Base-by-base conservation (phyloP, 2,797 vertebrate species). In the Clarias fuscus region DNA sequence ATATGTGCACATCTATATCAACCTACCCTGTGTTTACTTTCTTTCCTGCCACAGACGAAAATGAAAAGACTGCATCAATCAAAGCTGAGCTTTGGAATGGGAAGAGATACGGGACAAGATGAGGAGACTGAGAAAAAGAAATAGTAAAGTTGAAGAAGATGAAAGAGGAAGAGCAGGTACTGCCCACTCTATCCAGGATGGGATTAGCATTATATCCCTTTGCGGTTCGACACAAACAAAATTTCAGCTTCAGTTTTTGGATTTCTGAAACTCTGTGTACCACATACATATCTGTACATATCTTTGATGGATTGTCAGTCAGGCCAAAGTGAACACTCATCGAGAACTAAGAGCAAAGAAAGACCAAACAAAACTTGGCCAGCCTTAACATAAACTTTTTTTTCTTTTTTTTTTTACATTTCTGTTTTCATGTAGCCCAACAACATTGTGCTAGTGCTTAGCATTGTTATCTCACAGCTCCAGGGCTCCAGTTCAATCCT, bases 131-230 rank as follows among this genome's bases (percentile, higher is more conserved):
- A 64, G 61, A 64, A 22, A 22, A 22, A 61, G 18, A 20, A 22
- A 61, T 7, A 61, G 59, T 20, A 20, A 61, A 61, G 20, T 7
- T 61, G 59, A 61, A 20, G 18, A 20, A 61, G 59, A 61, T 20
- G 59, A 20, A 20, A 22, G 59, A 61, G 20, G 59, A 61, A 61
- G 18, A 61, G 59, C 18, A 76, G 73, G 73, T 76, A 56, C 24
- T 76, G 72, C 24, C 72, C 48, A 76, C 73, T 27, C 24, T 53
- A 13, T 43, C 72, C 72, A 76, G 43, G 48, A 53, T 56, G 7
- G 73, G 24, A 76, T 76, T 24, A 76, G 48, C n/a, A 18, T 76
- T 76, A 76, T 76, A 14, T 27, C 43, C 43, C 73, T 76, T 43
- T 17, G 22, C 73, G n/a, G 24, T n/a, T 27, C 48, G 13, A 56